Evolutionary conservation across 1,140 invertebrate genomes (phyloP), one percentile per base, ranked within the genome.

Genomic region (Drosophila bocqueti): DNA sequence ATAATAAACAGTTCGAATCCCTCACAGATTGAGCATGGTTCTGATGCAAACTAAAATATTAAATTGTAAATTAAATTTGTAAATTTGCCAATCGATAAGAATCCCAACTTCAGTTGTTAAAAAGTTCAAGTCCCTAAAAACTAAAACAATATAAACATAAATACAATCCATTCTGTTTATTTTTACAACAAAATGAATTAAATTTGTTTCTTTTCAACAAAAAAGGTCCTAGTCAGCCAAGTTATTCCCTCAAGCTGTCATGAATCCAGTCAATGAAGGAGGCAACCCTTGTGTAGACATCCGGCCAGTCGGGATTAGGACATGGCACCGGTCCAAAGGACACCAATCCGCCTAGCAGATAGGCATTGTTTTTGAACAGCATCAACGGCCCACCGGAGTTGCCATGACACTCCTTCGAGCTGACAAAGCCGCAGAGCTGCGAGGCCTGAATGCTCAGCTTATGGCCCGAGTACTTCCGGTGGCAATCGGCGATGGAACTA

Each of bases 251-350:
- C 8, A 89, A 31, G 18, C 58, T 76, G 4, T 8, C 31, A 13
- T 90, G 79, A 62, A 90, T 90, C 85, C 85, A 90, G 18, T 90
- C 85, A 8, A 85, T 76, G 38, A 71, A 90, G 16, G 85, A 82
- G 1, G 85, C 75, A 0, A 97, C 95, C 60, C 94, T 94, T 0
- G 96, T 97, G 81, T 97, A 97, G 16, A 97, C 95, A 8, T 96
- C 96, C 0, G 96, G 96, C 94, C 95, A 95, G 4, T 94, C 95
- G 9, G 87, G 63, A 46, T 94, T 94, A 0, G 96, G 96, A 76
- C 96, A 97, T 0, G 94, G 94, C 0, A 95, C 94, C 0, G 95
- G 95, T 0, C 97, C 97, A 91, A 96, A 97, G 0, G 96, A 96
- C 0, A 96, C 95, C 0, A 97, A 86, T 0, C 96, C 96, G 0